These are phyloP conservation scores for Cistogaster globosa DNA, from an alignment of 2,888 invertebrate genomes.

Conservation along the genomic window DNA sequence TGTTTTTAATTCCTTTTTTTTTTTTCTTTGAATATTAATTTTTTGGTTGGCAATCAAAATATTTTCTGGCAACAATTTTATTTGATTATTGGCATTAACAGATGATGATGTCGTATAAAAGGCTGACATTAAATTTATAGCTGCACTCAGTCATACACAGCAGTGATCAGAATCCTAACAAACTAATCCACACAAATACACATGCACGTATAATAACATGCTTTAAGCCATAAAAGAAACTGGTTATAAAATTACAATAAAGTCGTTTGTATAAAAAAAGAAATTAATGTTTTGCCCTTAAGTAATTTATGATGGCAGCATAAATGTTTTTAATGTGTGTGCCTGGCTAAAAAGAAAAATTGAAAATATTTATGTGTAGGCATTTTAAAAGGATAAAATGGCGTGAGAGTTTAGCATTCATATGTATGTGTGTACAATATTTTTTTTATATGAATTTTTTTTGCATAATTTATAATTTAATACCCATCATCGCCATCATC, in stretches of 20 bases:
- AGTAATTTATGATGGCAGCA: slow-evolving; percentile 62
- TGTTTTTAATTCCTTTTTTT: neutral
- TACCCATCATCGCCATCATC: slow-evolving; percentile 49
- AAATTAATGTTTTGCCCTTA: slow-evolving; percentile 63
- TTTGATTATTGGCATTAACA: slow-evolving; percentile 40
- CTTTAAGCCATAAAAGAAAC: slow-evolving; percentile 7
- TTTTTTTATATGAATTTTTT: slow-evolving; percentile 48
- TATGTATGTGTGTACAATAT: neutral
- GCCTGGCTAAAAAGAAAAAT: slow-evolving; percentile 6
- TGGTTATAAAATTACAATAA: slow-evolving; percentile 41
- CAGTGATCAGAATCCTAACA: slow-evolving; percentile 8
- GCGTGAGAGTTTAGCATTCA: neutral
- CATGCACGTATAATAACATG: neutral
- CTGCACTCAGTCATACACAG: neutral
- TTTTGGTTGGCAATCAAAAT: neutral
- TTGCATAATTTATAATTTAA: slow-evolving; percentile 63
- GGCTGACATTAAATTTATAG: slow-evolving; percentile 51
- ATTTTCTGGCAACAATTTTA: neutral
- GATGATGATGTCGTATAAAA: slow-evolving; percentile 31
- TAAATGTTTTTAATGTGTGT: slow-evolving; percentile 52
- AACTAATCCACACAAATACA: slow-evolving; percentile 3
- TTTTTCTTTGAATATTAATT: neutral
- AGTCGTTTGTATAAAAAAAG: slow-evolving; percentile 21
- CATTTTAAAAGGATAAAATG: slow-evolving; percentile 10
- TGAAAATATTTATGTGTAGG: neutral